Percentiles rank a stretch among this genome's conserved stretches.
Evolutionary conservation across 2,113 vertebrate species (phyloP).

Genomic region (Pygoscelis antarcticus): DNA sequence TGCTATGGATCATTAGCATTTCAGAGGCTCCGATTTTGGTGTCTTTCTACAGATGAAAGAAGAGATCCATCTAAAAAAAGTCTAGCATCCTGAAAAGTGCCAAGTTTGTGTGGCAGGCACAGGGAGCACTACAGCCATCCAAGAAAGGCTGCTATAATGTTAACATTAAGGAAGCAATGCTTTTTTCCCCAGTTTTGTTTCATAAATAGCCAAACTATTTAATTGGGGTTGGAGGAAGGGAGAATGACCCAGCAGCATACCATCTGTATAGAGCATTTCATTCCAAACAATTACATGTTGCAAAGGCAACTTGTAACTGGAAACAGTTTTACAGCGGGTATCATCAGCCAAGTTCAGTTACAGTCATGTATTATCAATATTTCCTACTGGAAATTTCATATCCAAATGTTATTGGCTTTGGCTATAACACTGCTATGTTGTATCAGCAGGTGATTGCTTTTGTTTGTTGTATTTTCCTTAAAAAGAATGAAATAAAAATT

Average conservation of each 20-base stretch:
- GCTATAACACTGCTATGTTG: background rate
- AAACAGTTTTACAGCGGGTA: background rate
- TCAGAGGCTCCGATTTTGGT: background rate
- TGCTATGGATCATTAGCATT: background rate
- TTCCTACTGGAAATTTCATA: background rate
- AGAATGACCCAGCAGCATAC: background rate
- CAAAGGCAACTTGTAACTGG: background rate
- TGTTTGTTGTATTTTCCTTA: background rate
- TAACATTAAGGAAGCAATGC: background rate
- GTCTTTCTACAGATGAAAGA: background rate
- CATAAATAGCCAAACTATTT: background rate
- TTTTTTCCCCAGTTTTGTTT: background rate
- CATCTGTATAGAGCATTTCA: background rate
- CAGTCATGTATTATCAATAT: background rate
- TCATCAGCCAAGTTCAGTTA: background rate
- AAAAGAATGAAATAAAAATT: background rate
- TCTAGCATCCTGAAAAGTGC: background rate
- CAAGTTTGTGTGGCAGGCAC: background rate
- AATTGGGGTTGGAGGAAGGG: background rate
- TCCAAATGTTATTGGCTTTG: background rate
- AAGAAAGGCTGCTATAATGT: background rate
- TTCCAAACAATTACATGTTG: background rate
- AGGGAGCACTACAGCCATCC: background rate
- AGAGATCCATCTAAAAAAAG: background rate
- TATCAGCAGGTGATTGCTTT: background rate